phyloP scores from a whole-genome alignment of 2,797 vertebrate species.

The Aeoliscus strigatus region DNA sequence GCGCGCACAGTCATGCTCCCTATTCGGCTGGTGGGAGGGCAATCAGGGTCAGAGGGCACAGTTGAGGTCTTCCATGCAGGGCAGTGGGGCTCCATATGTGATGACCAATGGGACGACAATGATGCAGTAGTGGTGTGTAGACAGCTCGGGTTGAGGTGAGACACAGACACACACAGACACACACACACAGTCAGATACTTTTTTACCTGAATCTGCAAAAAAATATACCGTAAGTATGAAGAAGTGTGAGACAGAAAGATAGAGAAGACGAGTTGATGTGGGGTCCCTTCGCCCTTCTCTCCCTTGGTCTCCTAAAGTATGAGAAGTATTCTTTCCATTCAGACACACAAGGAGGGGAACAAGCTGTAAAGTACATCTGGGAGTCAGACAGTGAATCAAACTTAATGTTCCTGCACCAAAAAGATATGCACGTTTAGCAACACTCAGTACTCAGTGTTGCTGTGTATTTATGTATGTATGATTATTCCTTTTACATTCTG shows the following conservation, averaged over 20 bases:
- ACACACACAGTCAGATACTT: not conserved
- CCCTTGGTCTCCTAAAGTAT: conserved; percentile 57
- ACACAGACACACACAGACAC: conserved; percentile 2
- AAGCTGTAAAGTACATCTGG: conserved; percentile 64
- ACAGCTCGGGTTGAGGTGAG: conserved; percentile 91
- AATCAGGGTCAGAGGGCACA: conserved; percentile 76
- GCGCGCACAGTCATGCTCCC: conserved; percentile 59
- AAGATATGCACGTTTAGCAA: conserved; percentile 61
- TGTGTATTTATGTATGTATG: conserved; percentile 20
- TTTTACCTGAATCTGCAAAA: too few relatives aligned
- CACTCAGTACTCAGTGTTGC: conserved; percentile 19
- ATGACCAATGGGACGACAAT: conserved; percentile 93
- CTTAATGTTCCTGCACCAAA: conserved; percentile 65
- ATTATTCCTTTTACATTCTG: conserved; percentile 1
- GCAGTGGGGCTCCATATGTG: conserved; percentile 94
- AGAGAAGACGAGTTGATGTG: conserved; percentile 40
- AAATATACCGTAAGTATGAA: not conserved
- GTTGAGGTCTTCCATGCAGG: conserved; percentile 88
- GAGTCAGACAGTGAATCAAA: conserved; percentile 65
- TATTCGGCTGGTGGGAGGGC: conserved; percentile 81
- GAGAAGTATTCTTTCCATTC: conserved; percentile 68
- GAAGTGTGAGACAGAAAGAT: conserved; percentile 19
- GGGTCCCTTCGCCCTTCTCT: conserved; percentile 42
- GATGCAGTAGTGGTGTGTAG: conserved; percentile 96
- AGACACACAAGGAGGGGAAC: conserved; percentile 50